These are phyloP conservation scores for Sinocyclocheilus maitianheensis DNA, from an alignment of 2,113 vertebrate species.

Conservation along the genomic window DNA sequence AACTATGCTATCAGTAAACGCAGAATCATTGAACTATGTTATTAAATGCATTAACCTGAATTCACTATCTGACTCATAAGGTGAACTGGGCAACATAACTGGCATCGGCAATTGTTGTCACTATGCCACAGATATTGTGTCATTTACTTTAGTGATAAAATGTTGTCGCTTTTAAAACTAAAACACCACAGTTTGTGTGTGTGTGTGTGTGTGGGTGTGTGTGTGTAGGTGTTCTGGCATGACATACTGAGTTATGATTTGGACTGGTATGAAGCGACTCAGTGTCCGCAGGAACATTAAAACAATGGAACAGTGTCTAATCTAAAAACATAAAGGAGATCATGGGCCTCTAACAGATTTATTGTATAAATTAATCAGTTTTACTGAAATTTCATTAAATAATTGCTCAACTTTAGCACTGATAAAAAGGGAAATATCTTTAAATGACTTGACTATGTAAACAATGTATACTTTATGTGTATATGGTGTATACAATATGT, in stretches of 20 bases:
- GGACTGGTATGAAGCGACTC: slow-evolving; percentile 8
- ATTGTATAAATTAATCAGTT: slow-evolving; percentile 24
- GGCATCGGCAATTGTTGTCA: background rate
- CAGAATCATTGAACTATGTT: background rate
- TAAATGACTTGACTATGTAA: background rate
- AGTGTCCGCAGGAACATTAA: background rate
- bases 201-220: background rate
- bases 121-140: background rate
- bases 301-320: slow-evolving; percentile 36
- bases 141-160: background rate
- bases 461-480: background rate
- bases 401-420: background rate
- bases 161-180: background rate
- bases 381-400: slow-evolving; percentile 42
- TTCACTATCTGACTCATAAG: background rate
- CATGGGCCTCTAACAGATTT: background rate
- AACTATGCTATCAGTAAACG: background rate
- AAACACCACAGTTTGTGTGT: background rate
- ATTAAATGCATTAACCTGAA: background rate
- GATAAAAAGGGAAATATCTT: background rate
- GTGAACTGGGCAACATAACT: background rate
- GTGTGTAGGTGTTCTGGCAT: slow-evolving; percentile 8
- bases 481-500: background rate
- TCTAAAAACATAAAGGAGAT: slow-evolving; percentile 3
- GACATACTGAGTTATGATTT: slow-evolving; percentile 25